phyloP scores from a whole-genome alignment of 1,140 invertebrate species.

The Zaprionus kolodkinae region DNA sequence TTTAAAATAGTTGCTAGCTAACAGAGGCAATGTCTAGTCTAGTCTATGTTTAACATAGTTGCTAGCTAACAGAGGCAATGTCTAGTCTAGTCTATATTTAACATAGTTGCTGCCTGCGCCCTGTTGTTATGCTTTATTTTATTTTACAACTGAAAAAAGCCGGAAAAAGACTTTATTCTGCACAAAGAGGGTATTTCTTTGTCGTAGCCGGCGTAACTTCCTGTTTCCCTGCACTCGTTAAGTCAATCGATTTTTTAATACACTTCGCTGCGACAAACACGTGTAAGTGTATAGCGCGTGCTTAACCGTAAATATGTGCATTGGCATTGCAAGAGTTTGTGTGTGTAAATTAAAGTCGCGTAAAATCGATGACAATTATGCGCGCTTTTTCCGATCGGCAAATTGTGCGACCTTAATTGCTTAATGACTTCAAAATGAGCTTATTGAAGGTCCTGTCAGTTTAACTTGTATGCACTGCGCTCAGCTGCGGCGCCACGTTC shows the following conservation, averaged over 20 bases:
- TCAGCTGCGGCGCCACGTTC: conserved; percentile 25
- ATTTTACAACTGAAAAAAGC: too few species aligned
- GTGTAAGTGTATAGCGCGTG: not conserved
- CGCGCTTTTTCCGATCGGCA: conserved; percentile 35
- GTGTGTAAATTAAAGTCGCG: conserved; percentile 3
- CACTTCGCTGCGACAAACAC: conserved; percentile 3
- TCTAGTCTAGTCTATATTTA: too few species aligned
- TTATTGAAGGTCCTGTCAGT: conserved; percentile 51
- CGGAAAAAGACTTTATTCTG: too few species aligned
- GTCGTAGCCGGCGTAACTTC: too few species aligned
- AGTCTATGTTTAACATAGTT: too few species aligned
- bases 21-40: too few species aligned
- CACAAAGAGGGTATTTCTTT: too few species aligned
- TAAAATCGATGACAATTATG: conserved; percentile 24
- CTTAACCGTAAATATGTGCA: not conserved
- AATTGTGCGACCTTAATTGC: conserved; percentile 66
- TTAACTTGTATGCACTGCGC: conserved; percentile 54
- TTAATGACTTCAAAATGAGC: conserved; percentile 74
- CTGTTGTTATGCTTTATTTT: too few species aligned
- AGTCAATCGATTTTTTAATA: conserved; percentile 1
- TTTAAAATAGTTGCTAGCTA: too few species aligned
- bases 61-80: too few species aligned
- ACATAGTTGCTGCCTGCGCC: too few species aligned
- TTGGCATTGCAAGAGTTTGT: not conserved
- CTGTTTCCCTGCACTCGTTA: too few species aligned